These are phyloP conservation scores for Artemia sinica DNA, from an alignment of 2,888 invertebrate species.

Conservation along the genomic window DNA sequence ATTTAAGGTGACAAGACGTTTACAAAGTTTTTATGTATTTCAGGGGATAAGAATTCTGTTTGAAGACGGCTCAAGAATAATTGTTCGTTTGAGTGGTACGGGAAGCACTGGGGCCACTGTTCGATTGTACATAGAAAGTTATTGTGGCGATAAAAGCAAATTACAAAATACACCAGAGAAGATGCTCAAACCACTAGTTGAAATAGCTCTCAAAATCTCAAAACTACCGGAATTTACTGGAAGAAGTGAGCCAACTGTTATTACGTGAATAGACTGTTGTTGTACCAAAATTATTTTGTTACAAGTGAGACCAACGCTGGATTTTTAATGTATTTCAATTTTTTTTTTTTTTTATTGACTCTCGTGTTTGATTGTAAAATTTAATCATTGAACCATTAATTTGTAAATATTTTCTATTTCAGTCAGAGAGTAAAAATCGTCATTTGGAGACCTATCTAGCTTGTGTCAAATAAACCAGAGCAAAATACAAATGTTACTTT, in stretches of 20 bases:
- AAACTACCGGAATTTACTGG: conserved; percentile 68
- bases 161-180: conserved; percentile 36
- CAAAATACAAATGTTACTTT: too few species aligned
- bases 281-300: too few species aligned
- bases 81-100: conserved; percentile 87
- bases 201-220: conserved; percentile 68
- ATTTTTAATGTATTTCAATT: too few species aligned
- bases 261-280: conserved; percentile 47
- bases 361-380: too few species aligned
- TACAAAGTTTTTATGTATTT: conserved; percentile 23
- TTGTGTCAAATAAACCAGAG: too few species aligned
- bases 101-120: conserved; percentile 96
- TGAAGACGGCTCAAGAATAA: conserved; percentile 79
- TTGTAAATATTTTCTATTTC: too few species aligned
- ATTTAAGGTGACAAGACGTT: conserved; percentile 24
- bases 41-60: conserved; percentile 86
- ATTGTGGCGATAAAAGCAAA: conserved; percentile 48
- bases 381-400: too few species aligned
- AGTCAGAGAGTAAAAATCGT: too few species aligned
- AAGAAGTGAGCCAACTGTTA: conserved; percentile 79
- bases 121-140: conserved; percentile 84
- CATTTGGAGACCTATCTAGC: too few species aligned
- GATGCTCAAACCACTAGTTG: conserved; percentile 68
- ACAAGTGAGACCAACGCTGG: too few species aligned
- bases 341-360: too few species aligned